Percentiles rank a stretch among this genome's conserved stretches.
Conservation (phyloP, 2,888 invertebrate species). For the Timandra comae region DNA sequence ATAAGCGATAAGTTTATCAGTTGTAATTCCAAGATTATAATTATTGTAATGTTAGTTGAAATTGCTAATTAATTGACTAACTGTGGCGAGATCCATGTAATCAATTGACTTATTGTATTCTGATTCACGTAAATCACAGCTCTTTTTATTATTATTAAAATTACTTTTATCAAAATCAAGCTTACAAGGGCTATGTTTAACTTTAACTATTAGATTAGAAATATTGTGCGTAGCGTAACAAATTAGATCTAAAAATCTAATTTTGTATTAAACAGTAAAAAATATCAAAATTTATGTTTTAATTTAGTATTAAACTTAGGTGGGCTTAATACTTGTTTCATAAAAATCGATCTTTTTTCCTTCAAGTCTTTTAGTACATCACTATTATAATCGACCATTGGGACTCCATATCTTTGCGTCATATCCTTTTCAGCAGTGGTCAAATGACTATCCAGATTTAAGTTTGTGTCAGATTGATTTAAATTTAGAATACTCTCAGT, state of each 20-base stretch:
- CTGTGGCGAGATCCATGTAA: constrained; percentile 7
- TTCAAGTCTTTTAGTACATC: constrained; percentile 53
- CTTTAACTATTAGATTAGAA: too few species aligned
- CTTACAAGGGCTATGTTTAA: too few species aligned
- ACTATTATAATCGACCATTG: constrained; percentile 19
- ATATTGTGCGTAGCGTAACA: too few species aligned
- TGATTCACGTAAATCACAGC: constrained; percentile 12
- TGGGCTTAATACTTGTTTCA: constrained; percentile 77
- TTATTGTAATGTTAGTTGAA: not conserved
- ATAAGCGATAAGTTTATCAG: too few species aligned
- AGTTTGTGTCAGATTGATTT: constrained; percentile 36
- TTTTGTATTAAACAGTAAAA: too few species aligned
- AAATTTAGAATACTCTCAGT: constrained; percentile 46
- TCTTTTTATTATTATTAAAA: not conserved
- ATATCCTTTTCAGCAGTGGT: constrained; percentile 6
- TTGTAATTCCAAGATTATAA: constrained; percentile 5
- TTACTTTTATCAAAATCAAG: too few species aligned
- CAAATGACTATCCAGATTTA: constrained; percentile 18
- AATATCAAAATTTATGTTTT: constrained; percentile 54
- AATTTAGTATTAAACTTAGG: constrained; percentile 72
- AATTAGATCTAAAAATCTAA: too few species aligned
- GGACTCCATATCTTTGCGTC: constrained; percentile 16
- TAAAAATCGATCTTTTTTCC: constrained; percentile 72
- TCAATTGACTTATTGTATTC: constrained; percentile 8
- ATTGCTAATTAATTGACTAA: constrained; percentile 9